phyloP scores from a whole-genome alignment of 2,888 invertebrate species.

The Candidula unifasciata region DNA sequence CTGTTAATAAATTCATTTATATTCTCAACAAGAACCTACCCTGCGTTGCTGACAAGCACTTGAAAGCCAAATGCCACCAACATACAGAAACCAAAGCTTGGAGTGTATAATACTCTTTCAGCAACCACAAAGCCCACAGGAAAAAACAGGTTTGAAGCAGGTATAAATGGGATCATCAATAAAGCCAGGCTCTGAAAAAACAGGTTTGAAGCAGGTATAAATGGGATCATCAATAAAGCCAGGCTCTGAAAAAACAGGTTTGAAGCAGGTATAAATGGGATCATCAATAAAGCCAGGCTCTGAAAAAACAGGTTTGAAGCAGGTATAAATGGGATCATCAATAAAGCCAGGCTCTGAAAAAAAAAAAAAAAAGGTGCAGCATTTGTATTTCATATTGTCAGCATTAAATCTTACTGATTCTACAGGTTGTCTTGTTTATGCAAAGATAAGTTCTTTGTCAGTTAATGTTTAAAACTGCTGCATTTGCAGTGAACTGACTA shows the following conservation, averaged over 20 bases:
- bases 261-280: slow-evolving; percentile 96
- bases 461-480: too few relatives aligned
- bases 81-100: slow-evolving; percentile 97
- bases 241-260: slow-evolving; percentile 96
- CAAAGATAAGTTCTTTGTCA: too few relatives aligned
- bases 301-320: too few relatives aligned
- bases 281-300: slow-evolving; percentile 90
- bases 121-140: slow-evolving; percentile 98
- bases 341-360: slow-evolving; percentile 90
- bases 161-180: slow-evolving; percentile 92
- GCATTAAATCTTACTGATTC: too few relatives aligned
- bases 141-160: slow-evolving; percentile 97
- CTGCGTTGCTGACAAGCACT: slow-evolving; percentile 53
- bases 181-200: slow-evolving; percentile 85
- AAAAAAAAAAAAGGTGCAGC: too few relatives aligned
- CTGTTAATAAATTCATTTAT: too few relatives aligned
- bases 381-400: too few relatives aligned
- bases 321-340: slow-evolving; percentile 93
- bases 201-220: slow-evolving; percentile 75
- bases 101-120: slow-evolving; percentile 95
- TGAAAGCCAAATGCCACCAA: slow-evolving; percentile 86
- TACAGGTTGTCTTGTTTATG: too few relatives aligned
- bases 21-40: slow-evolving; percentile 52
- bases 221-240: slow-evolving; percentile 91
- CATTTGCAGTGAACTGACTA: too few relatives aligned